Conservation (phyloP, 2,797 vertebrate genomes). For the Danio albolineatus region DNA sequence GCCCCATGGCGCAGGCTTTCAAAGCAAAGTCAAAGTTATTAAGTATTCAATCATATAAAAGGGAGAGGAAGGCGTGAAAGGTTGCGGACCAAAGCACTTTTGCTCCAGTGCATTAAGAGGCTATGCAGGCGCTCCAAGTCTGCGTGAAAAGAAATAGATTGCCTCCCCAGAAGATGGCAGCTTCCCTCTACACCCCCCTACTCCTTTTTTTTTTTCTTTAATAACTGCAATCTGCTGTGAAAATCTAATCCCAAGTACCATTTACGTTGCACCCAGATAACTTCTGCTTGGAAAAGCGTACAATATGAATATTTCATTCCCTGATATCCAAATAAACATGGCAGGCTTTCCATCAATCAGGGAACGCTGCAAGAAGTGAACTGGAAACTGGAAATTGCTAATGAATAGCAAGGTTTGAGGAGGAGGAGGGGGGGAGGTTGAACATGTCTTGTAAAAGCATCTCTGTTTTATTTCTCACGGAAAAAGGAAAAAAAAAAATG, state of each 20-base stretch:
- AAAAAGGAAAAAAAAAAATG: conserved; percentile 47
- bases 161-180: conserved; percentile 83
- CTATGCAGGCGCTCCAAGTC: conserved; percentile 73
- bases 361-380: conserved; percentile 70
- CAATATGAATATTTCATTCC: conserved; percentile 85
- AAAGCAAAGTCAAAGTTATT: conserved; percentile 83
- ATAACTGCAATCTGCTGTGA: conserved; percentile 86
- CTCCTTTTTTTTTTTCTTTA: conserved; percentile 69
- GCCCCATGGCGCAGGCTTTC: conserved; percentile 72
- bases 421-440: conserved; percentile 41
- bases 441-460: conserved; percentile 66
- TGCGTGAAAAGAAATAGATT: conserved; percentile 82
- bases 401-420: conserved; percentile 70
- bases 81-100: conserved; percentile 84
- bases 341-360: conserved; percentile 74
- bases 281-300: conserved; percentile 81
- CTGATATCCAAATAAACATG: conserved; percentile 83
- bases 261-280: conserved; percentile 83
- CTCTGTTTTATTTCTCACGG: conserved; percentile 53
- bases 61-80: conserved; percentile 84
- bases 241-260: conserved; percentile 86
- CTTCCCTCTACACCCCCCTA: conserved; percentile 67
- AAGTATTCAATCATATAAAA: conserved; percentile 86
- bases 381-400: conserved; percentile 76
- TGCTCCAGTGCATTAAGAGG: conserved; percentile 86